A percentile compares a stretch with the other conserved stretches of the same genome.
Conservation (phyloP, 2,113 vertebrate species). For the Aptenodytes forsteri region DNA sequence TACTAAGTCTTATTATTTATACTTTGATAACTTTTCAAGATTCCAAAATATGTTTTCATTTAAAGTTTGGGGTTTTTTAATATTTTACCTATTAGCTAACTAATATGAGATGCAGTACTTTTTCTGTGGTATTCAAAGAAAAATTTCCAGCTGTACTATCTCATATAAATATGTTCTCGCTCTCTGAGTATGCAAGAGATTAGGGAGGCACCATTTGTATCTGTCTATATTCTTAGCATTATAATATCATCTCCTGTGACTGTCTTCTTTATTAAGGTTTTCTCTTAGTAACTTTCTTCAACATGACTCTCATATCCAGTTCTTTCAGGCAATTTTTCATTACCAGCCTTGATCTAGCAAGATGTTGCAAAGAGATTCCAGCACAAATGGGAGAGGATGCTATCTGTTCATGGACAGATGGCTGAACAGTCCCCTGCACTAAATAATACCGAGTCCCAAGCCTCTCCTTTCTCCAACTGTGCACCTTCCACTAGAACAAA, state of each 20-base stretch:
- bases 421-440: slow-evolving; percentile 44
- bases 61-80: background rate
- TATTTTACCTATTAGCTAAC: background rate
- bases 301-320: background rate
- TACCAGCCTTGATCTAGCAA: background rate
- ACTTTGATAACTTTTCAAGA: background rate
- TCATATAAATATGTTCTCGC: background rate
- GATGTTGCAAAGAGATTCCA: slow-evolving; percentile 1
- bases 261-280: background rate
- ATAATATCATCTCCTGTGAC: background rate
- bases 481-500: slow-evolving; percentile 35
- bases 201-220: background rate
- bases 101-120: background rate
- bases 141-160: background rate
- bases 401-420: slow-evolving; percentile 49
- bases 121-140: background rate
- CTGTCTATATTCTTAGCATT: background rate
- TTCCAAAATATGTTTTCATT: background rate
- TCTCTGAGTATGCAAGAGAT: background rate
- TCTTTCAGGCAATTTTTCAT: background rate
- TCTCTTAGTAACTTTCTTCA: slow-evolving; percentile 1
- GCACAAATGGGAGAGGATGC: slow-evolving; percentile 27
- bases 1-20: background rate
- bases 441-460: slow-evolving; percentile 45
- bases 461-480: slow-evolving; percentile 35